phyloP scores from a whole-genome alignment of 2,888 invertebrate species.

The Melieria omissa region DNA sequence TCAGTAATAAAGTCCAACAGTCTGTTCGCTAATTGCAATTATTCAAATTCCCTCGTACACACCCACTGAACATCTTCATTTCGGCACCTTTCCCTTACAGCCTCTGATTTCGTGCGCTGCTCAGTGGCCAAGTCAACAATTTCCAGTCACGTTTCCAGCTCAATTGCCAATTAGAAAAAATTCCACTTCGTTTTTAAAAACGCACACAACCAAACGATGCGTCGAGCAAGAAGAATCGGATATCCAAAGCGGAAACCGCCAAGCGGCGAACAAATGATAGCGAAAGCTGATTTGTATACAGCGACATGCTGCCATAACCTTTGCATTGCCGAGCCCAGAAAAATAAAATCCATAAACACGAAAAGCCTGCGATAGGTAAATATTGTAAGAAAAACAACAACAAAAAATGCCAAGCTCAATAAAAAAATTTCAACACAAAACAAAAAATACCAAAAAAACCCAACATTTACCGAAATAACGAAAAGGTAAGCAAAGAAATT shows the following conservation, averaged over 20 bases:
- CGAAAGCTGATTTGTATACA: conserved; percentile 61
- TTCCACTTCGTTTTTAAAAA: conserved; percentile 31
- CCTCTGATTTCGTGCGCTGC: too few relatives aligned
- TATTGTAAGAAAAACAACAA: not conserved
- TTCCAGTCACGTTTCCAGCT: conserved; percentile 57
- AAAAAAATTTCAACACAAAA: not conserved
- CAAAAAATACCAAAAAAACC: conserved; percentile 13
- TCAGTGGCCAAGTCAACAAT: too few relatives aligned
- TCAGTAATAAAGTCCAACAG: too few relatives aligned
- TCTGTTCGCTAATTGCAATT: too few relatives aligned
- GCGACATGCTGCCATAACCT: not conserved
- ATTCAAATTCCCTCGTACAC: too few relatives aligned
- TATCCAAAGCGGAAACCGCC: conserved; percentile 42
- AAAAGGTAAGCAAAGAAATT: conserved; percentile 16
- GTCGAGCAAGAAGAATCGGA: not conserved
- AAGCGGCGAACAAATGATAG: conserved; percentile 30
- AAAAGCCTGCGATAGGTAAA: too few relatives aligned
- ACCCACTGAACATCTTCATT: too few relatives aligned
- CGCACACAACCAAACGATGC: not conserved
- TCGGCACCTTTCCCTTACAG: too few relatives aligned
- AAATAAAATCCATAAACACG: too few relatives aligned
- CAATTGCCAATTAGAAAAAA: conserved; percentile 62
- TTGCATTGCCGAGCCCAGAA: too few relatives aligned
- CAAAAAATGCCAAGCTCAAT: too few relatives aligned
- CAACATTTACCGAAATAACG: not conserved